Base-by-base conservation (phyloP, 2,888 invertebrate species). In the Epirrita christyi region DNA sequence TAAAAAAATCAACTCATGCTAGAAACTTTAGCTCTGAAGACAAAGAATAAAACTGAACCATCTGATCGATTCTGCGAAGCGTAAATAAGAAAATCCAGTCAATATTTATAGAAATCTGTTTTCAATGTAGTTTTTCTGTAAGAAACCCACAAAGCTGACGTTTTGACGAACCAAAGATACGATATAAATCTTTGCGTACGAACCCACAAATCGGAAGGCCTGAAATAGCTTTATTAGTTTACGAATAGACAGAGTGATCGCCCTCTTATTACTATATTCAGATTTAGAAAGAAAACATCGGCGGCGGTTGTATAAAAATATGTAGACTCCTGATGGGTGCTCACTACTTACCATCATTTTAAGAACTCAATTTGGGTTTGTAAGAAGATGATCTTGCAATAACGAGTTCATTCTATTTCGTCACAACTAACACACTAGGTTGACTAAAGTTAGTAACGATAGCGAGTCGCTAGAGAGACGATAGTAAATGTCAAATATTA, bases 161-260 rank as follows among this genome's bases (percentile, higher is more conserved):
- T 34, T 38, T 11, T 29, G n/a, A 21, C 21, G 21, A 3, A 21
- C 21, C 21, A 21, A 21, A 21, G 21, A 21, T 21, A 21, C 21
- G 21, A 4, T 21, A n/a, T n/a, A 21, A 21, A 21, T 21, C 21
- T 21, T 21, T 21, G 21, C 55, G 34, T 29, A 42, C 32, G 27
- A 52, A 43, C 59, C 51, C 56, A 56, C 56, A 48, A 60, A 81
- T 80, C 76, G 81, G 76, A 80, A 78, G 76, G 73, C 74, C 81
- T 75, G 77, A 88, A 89, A 89, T 89, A 89, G 76, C 81, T 81
- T 79, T 81, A 83, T 82, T 82, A 81, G 83, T 82, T 80, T 81
- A 83, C 79, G 80, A 86, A 88, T 86, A 88, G 85, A 84, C 64
- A 72, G 81, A 82, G 85, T 83, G 83, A 87, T 85, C 85, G 86